Conservation (phyloP, 2,888 invertebrate species). For the Pseudococcus viburni region DNA sequence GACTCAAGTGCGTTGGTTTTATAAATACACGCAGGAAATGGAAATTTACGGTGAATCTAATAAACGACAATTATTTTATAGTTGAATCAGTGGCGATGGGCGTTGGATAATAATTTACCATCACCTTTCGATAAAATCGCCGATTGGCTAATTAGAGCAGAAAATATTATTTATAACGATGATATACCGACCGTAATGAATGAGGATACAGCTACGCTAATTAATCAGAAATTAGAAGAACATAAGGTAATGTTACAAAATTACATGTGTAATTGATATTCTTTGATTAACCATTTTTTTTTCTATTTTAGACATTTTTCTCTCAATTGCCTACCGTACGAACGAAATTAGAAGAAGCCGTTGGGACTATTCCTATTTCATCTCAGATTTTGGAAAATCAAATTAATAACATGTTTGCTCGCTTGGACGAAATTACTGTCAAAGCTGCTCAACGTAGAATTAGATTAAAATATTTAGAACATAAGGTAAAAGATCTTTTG, state of each 20-base stretch:
- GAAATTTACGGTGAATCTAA: constrained; percentile 9
- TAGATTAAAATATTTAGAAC: constrained; percentile 90
- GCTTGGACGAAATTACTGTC: constrained; percentile 82
- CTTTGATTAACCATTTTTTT: neutral
- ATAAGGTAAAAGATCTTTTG: constrained; percentile 75
- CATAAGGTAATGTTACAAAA: constrained; percentile 76
- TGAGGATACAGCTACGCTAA: constrained; percentile 89
- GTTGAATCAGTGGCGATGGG: constrained; percentile 90
- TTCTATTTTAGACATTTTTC: constrained; percentile 79
- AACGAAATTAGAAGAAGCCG: constrained; percentile 83
- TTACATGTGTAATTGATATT: neutral
- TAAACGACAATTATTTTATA: constrained; percentile 71
- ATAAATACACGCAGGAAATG: neutral
- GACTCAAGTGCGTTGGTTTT: constrained; percentile 70
- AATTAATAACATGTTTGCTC: constrained; percentile 84
- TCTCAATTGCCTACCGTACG: constrained; percentile 84
- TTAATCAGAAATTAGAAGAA: constrained; percentile 89
- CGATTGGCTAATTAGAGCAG: constrained; percentile 92
- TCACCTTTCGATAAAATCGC: constrained; percentile 89
- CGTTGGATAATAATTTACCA: constrained; percentile 87
- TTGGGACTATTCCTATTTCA: constrained; percentile 68
- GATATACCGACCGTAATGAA: constrained; percentile 88
- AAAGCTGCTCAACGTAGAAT: constrained; percentile 87
- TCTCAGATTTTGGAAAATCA: constrained; percentile 82
- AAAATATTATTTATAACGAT: constrained; percentile 84